Base-by-base conservation (phyloP, 2,888 invertebrate species). In the Rotaria magnacalcarata region DNA sequence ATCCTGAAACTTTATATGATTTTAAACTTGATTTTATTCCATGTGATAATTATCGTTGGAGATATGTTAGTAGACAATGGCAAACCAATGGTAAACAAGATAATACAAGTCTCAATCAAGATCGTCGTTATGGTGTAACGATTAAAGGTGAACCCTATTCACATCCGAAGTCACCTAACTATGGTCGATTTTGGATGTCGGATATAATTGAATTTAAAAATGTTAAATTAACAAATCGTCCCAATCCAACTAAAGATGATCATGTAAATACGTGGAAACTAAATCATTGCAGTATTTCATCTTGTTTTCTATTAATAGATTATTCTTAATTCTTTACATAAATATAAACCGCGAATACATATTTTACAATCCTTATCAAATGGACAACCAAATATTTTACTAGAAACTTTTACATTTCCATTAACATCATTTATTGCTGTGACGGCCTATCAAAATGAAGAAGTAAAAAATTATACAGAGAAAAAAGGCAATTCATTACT, bases 341-440 rank as follows among this genome's bases (percentile, higher is more conserved):
- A 97, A 91, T 99, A 98, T 90, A 96, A 97, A 90, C 97, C 98
- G 0, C 92, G 96, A 41, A 95, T 97, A 10, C 96, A 96, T 90
- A 92, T 97, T 0, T 96, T 89, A 54, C 91, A 90, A 89, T 90
- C 90, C 88, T 94, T 96, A 87, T 94, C 95, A 90, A 95, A 96
- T 14, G 75, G 75, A 94, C 41, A 80, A 80, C 43, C 41, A 47
- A 80, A 47, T 80, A 47, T 80, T 80, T n/a, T 47, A 80, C 8
- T 96, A 87, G 94, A 95, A 90, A 95, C 95, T 1, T 96, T 95
- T 91, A 95, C 95, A 27, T 96, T 97, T 90, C 95, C 96, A 0
- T 96, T 96, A 91, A 97, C 97, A 0, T 96, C 96, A 91, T 98
- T 98, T 91, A 96, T 98, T 88, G 97, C 98, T 0, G 98, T 98